phyloP scores from a whole-genome alignment of 1,140 invertebrate genomes.

The Drosophila mojavensis region DNA sequence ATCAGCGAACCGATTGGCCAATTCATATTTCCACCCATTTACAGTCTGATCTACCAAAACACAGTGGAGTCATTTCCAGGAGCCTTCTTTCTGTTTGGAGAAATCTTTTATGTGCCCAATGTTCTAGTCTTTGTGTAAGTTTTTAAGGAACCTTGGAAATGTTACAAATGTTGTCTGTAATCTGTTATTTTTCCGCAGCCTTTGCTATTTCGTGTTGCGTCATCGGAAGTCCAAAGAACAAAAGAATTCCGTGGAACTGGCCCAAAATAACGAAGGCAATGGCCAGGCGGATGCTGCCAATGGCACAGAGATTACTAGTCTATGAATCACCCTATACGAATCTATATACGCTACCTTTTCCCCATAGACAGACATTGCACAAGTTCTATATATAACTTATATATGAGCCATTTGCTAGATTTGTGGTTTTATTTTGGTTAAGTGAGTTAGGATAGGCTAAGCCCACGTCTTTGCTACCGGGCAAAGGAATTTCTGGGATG shows the following conservation, averaged over 20 bases:
- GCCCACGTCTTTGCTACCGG: background rate
- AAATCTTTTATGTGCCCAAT: conserved; percentile 80
- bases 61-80: conserved; percentile 77
- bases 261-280: conserved; percentile 54
- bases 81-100: conserved; percentile 76
- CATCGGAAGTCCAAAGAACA: conserved; percentile 52
- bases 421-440: no score
- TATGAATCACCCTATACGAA: conserved; percentile 45
- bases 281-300: conserved; percentile 41
- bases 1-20: conserved; percentile 77
- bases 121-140: conserved; percentile 82
- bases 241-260: conserved; percentile 51
- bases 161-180: background rate
- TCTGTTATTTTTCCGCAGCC: conserved; percentile 21
- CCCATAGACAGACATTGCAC: conserved; percentile 9
- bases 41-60: conserved; percentile 67
- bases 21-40: conserved; percentile 80
- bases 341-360: conserved; percentile 18
- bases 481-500: background rate
- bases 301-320: conserved; percentile 79
- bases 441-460: background rate
- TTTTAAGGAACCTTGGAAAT: background rate
- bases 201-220: conserved; percentile 66
- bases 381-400: conserved; percentile 28
- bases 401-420: conserved; percentile 2